Percentiles rank a stretch among this genome's conserved stretches.
phyloP scores from a whole-genome alignment of 2,888 invertebrate species.

The Drosophila parthenogenetica region DNA sequence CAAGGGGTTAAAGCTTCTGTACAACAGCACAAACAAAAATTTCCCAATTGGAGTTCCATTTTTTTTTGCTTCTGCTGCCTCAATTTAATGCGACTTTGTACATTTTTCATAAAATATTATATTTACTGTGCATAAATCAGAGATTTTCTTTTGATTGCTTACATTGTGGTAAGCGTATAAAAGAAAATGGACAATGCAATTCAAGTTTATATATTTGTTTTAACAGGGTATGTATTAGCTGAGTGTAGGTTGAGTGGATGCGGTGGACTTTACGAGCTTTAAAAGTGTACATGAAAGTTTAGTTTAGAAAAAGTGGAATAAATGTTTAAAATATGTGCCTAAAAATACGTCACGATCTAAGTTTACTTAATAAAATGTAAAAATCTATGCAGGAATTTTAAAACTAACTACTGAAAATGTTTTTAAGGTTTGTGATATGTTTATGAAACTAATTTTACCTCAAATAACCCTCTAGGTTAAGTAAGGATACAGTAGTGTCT shows the following conservation, averaged over 20 bases:
- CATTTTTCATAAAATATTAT: constrained; percentile 9
- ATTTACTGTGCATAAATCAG: constrained; percentile 10
- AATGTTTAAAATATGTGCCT: not conserved
- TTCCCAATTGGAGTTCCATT: not conserved
- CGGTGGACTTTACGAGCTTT: constrained; percentile 25
- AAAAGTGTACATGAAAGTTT: not conserved
- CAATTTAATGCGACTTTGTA: constrained; percentile 13
- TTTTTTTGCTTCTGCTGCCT: not conserved
- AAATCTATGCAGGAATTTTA: no score
- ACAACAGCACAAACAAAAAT: not conserved
- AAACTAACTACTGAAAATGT: no score
- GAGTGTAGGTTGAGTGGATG: no score
- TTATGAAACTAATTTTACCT: no score
- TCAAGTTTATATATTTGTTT: not conserved
- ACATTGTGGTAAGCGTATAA: not conserved
- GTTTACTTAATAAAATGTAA: not conserved
- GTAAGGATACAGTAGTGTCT: no score
- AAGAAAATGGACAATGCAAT: not conserved
- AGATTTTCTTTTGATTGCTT: constrained; percentile 5
- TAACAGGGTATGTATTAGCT: not conserved
- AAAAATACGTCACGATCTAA: not conserved
- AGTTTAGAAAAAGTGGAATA: not conserved
- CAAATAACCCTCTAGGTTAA: no score
- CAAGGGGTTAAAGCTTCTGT: not conserved
- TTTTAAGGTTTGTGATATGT: no score